phyloP scores from a whole-genome alignment of 2,888 invertebrate genomes.

The Oligia fasciuncula region DNA sequence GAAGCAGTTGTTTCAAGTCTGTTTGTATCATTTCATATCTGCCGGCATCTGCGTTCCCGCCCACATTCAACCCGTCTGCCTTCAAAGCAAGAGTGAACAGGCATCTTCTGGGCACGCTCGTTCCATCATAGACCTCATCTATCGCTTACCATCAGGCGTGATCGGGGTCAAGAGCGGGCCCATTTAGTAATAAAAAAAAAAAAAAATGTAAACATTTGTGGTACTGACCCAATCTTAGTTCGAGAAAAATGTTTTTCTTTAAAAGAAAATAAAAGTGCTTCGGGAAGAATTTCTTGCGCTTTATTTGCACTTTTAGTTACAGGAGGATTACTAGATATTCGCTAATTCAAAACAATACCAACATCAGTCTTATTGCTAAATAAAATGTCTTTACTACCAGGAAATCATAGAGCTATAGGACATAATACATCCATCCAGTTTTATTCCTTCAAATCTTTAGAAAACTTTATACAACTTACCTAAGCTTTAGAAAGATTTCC shows the following conservation, averaged over 20 bases:
- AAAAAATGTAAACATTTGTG: conserved; percentile 34
- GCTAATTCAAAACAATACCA: background rate
- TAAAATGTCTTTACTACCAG: background rate
- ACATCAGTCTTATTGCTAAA: background rate
- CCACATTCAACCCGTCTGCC: no score
- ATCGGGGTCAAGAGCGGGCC: no score
- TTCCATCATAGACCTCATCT: no score
- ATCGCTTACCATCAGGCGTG: no score
- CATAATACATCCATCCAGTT: background rate
- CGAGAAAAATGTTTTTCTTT: background rate
- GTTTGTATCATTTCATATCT: no score
- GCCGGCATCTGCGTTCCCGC: no score
- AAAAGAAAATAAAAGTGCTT: conserved; percentile 3
- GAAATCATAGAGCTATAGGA: background rate
- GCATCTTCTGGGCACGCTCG: no score
- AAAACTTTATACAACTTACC: conserved; percentile 13
- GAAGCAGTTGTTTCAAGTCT: conserved; percentile 31
- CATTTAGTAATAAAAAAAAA: no score
- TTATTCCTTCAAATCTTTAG: conserved; percentile 18
- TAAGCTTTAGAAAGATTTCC: conserved; percentile 19
- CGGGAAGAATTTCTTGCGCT: background rate
- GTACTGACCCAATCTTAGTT: conserved; percentile 15
- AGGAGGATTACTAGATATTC: background rate
- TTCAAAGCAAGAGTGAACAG: no score
- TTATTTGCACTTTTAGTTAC: background rate